Evolutionary conservation across 2,888 invertebrate genomes (phyloP).

Genomic region (Rapana venosa): DNA sequence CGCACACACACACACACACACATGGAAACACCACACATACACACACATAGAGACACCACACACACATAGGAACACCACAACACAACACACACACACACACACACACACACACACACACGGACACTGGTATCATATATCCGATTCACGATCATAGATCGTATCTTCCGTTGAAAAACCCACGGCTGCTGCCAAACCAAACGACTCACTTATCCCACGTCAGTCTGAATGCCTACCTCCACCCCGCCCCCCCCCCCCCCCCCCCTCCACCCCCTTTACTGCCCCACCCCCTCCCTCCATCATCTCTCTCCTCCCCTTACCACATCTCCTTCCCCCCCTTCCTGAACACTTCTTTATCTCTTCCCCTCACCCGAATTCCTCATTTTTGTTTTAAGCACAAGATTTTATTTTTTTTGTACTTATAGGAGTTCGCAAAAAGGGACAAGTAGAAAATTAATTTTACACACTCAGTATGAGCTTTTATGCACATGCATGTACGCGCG

Average conservation of each 20-base stretch:
- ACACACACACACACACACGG: background rate
- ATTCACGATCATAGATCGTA: background rate
- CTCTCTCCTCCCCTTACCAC: background rate
- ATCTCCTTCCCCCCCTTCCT: background rate
- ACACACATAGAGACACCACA: background rate
- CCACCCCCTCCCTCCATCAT: background rate
- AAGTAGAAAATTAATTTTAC: background rate
- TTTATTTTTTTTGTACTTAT: background rate
- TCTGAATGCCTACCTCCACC: no score
- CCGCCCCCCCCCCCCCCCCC: no score
- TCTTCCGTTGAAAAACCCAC: slow-evolving; percentile 6
- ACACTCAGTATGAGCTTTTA: background rate
- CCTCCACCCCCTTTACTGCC: background rate
- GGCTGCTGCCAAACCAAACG: background rate
- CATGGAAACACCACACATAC: background rate
- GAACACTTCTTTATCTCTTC: no score
- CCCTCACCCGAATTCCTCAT: background rate
- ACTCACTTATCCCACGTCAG: background rate
- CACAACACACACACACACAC: background rate
- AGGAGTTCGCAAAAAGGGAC: background rate
- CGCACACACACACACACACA: background rate
- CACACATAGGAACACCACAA: background rate
- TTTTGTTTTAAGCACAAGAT: background rate
- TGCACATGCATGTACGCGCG: background rate
- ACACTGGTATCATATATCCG: no score